These are phyloP conservation scores for Drosophila insularis DNA, from an alignment of 1,140 invertebrate species.

Conservation along the genomic window DNA sequence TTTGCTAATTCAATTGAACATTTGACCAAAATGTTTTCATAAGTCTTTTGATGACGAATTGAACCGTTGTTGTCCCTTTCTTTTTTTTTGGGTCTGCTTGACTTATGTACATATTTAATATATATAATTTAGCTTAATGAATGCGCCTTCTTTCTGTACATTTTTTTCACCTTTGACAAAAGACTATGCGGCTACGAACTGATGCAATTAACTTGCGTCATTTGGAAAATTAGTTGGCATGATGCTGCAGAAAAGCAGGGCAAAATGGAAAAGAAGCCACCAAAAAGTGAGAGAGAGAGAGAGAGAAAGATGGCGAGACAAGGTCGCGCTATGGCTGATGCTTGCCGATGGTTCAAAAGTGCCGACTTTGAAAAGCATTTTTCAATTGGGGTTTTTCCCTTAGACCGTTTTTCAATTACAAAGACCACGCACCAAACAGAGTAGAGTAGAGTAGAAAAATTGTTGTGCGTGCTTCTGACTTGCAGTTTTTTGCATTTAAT, in stretches of 20 bases:
- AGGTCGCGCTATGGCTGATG: constrained; percentile 45
- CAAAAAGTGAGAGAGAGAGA: neutral
- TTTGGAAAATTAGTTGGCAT: constrained; percentile 78
- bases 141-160: constrained; percentile 43
- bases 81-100: constrained; percentile 35
- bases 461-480: constrained; percentile 20
- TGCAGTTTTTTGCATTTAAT: constrained; percentile 50
- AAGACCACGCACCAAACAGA: constrained; percentile 51
- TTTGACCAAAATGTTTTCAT: too few relatives aligned
- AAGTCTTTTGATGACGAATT: too few relatives aligned
- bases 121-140: constrained; percentile 75
- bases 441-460: constrained; percentile 5
- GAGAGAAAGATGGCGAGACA: constrained; percentile 12
- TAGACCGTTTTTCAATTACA: constrained; percentile 49
- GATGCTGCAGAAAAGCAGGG: constrained; percentile 63
- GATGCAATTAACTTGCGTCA: constrained; percentile 74
- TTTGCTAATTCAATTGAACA: neutral
- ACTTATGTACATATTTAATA: constrained; percentile 53
- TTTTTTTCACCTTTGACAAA: constrained; percentile 76
- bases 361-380: constrained; percentile 59
- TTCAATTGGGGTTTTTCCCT: constrained; percentile 53
- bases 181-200: constrained; percentile 25
- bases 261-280: constrained; percentile 3
- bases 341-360: constrained; percentile 46
- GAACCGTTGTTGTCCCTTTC: too few relatives aligned